These are phyloP conservation scores for Echeneis naucrates DNA, from an alignment of 2,797 vertebrate genomes.

Conservation along the genomic window DNA sequence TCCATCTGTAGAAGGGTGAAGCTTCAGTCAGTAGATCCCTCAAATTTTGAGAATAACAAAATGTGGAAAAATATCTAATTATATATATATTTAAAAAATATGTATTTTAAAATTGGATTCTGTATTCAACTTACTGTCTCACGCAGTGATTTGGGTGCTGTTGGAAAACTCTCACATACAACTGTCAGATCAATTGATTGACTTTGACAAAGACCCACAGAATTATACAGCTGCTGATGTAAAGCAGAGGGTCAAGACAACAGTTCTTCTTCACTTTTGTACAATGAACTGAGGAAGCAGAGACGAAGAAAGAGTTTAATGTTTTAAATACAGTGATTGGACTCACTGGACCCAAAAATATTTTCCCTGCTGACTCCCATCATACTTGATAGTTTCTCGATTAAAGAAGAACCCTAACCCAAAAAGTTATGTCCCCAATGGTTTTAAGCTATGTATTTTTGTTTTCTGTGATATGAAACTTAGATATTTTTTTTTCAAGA, in stretches of 20 bases:
- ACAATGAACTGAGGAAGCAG: neutral
- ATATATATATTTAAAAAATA: too few relatives aligned
- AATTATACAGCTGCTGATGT: neutral
- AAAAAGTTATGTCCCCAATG: too few relatives aligned
- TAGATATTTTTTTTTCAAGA: too few relatives aligned
- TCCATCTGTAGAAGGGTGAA: conserved; percentile 60
- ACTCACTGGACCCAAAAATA: neutral
- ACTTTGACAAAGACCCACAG: conserved; percentile 5
- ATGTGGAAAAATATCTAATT: too few relatives aligned
- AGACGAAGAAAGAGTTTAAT: conserved; percentile 9
- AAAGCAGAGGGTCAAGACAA: conserved; percentile 25
- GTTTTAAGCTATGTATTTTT: too few relatives aligned
- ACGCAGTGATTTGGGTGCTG: too few relatives aligned
- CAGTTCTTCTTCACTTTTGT: neutral
- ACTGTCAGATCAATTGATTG: conserved; percentile 20
- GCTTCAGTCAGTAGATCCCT: conserved; percentile 1
- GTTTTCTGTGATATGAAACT: too few relatives aligned
- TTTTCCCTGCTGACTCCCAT: neutral
- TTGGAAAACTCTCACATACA: neutral
- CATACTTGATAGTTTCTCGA: neutral
- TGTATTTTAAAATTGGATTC: too few relatives aligned
- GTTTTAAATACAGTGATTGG: conserved; percentile 9
- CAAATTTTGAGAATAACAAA: neutral
- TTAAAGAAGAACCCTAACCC: neutral
- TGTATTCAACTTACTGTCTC: too few relatives aligned